Evolutionary conservation across 2,888 invertebrate species (phyloP), one percentile per base, ranked within the genome.

Genomic region (Lycophotia porphyrea): DNA sequence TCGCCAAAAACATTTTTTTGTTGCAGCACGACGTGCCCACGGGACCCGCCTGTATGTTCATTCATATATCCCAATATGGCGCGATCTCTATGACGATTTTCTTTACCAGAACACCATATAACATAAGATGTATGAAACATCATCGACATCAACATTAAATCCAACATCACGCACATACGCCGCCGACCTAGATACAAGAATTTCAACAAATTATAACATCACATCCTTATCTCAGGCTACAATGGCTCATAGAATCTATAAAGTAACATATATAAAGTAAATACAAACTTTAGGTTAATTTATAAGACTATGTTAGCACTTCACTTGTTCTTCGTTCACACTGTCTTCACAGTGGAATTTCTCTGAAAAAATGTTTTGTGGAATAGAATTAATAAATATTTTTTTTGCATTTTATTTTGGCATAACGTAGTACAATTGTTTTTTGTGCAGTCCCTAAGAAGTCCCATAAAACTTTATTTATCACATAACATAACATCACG

Each of bases 371-470:
- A 39, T 52, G 24, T 49, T 42, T 39, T 34, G 13, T 42, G 18
- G 52, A 52, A 67, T 15, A 71, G 39, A 52, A 21, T 4, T 60
- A 60, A 69, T 71, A 71, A 31, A 71, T 52, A 31, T 31, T 67
- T 18, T 18, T 49, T n/a, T 11, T 27, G 21, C 15, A 66, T 66
- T 24, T 71, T 49, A 31, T 39, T 68, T 71, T 71, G 36, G 47
- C 21, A 49, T 31, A 5, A 15, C 34, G 1, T 44, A 21, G 18
- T 21, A 21, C 13, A n/a, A 36, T 36, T 36, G 15, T 71, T 27
- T 65, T 65, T 13, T 31, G 4, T 24, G 8, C 31, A 11, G 44
- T 31, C 31, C 13, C 8, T 42, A 15, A 11, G 15, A 42, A 42
- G 13, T 42, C 42, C 42, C 15, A 15, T 42, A 42, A 15, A 42